These are phyloP conservation scores for Rhagonycha lutea DNA, from an alignment of 2,888 invertebrate genomes.

Conservation along the genomic window DNA sequence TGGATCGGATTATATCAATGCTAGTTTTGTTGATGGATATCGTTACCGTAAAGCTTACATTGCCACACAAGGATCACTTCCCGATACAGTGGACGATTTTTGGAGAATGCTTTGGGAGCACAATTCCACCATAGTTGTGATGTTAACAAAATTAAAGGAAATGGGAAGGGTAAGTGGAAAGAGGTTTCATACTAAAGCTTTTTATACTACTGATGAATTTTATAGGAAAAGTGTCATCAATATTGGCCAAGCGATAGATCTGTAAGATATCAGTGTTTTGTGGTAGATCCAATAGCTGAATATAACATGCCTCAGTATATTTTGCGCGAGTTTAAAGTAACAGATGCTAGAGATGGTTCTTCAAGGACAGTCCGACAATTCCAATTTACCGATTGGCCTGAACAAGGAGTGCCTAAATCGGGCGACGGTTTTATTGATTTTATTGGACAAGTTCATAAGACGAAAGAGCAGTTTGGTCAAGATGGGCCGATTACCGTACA, in stretches of 20 bases:
- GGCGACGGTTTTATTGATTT: slow-evolving; percentile 99
- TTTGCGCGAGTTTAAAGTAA: slow-evolving; percentile 97
- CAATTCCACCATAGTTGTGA: slow-evolving; percentile 98
- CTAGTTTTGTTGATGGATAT: slow-evolving; percentile 96
- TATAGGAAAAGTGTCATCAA: slow-evolving; percentile 96
- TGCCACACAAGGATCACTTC: slow-evolving; percentile 97
- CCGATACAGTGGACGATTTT: slow-evolving; percentile 96
- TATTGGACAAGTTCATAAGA: slow-evolving; percentile 99
- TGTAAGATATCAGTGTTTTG: slow-evolving; percentile 95
- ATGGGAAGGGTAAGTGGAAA: slow-evolving; percentile 85
- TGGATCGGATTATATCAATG: slow-evolving; percentile 98
- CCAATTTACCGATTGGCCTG: slow-evolving; percentile 96
- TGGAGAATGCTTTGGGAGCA: slow-evolving; percentile 99
- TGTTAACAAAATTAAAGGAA: slow-evolving; percentile 96
- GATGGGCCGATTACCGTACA: slow-evolving; percentile 99
- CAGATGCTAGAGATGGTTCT: slow-evolving; percentile 96
- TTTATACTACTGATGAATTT: slow-evolving; percentile 28
- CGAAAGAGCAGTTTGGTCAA: slow-evolving; percentile 99
- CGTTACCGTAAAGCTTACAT: slow-evolving; percentile 93
- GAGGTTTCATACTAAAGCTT: background rate
- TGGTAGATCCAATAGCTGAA: slow-evolving; percentile 98
- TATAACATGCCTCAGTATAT: slow-evolving; percentile 99
- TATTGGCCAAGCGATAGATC: slow-evolving; percentile 99
- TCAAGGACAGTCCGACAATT: slow-evolving; percentile 95
- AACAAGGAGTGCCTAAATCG: slow-evolving; percentile 94